Evolutionary conservation across 2,888 invertebrate species (phyloP), one percentile per base, ranked within the genome.

Genomic region (Maniola hyperantus): DNA sequence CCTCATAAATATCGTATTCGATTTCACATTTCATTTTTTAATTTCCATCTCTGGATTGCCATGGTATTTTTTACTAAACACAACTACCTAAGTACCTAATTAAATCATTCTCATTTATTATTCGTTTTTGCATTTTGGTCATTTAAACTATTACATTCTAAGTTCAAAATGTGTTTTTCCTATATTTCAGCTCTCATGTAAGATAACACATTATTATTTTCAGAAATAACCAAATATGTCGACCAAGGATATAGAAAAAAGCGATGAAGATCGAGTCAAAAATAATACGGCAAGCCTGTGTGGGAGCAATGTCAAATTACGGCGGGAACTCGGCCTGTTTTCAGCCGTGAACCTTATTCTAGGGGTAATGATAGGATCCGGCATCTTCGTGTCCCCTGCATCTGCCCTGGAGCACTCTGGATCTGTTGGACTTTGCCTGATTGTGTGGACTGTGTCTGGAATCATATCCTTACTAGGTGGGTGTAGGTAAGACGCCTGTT

Each of bases 281-380:
- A 39, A 60, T 13, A 60, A 82, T 62, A 67, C 71, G 46, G 73
- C 73, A 4, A 79, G 77, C 62, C 74, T 73, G 1, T 74, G 77
- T 46, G 87, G 85, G 18, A 87, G 86, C 69, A 84, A 85, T n/a
- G 93, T 95, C 11, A 94, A 94, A 74, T 93, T 97, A 72, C 95
- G 95, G 83, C 89, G 96, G 73, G 95, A 96, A 82, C 88, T 97
- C 59, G 97, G 97, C 0, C 92, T 97, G 1, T 94, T 96, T 79
- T 96, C 97, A 59, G 97, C 97, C 6, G 94, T 96, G 39, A 96
- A 96, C 79, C 93, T 97, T 73, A 97, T 97, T 72, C 93, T 97
- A 11, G 96, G 97, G 62, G 97, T 97, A 6, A 97, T 97, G 97
- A 97, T 97, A 72, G 97, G 97, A 53, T 97, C 97, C 8, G 97